phyloP scores from a whole-genome alignment of 2,888 invertebrate species.

The Clostera curtula region DNA sequence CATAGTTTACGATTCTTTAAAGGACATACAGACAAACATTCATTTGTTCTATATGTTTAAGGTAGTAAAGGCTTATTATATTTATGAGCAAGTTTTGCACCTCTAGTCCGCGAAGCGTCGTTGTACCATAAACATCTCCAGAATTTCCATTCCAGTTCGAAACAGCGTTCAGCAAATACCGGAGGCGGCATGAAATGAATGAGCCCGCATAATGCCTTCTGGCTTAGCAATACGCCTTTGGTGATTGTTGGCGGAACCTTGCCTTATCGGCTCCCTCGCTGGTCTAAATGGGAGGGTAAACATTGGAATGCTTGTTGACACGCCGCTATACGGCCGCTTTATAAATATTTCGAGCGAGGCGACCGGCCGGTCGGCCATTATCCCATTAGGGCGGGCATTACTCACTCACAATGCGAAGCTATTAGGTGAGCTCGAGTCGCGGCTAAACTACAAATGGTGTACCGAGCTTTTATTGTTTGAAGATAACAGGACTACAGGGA shows the following conservation, averaged over 20 bases:
- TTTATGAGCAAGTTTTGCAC: no score
- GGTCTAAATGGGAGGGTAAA: conserved; percentile 60
- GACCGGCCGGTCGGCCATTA: conserved; percentile 51
- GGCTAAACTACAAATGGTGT: conserved; percentile 14
- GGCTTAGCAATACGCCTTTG: conserved; percentile 12
- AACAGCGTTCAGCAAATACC: not conserved
- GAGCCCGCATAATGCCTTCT: conserved; percentile 6
- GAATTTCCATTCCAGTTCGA: no score
- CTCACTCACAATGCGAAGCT: conserved; percentile 61
- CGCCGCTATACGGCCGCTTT: conserved; percentile 58
- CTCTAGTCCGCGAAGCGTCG: no score
- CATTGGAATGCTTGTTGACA: conserved; percentile 58
- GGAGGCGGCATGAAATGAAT: conserved; percentile 7
- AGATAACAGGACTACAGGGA: conserved; percentile 12
- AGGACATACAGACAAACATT: no score
- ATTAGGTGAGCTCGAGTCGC: conserved; percentile 39
- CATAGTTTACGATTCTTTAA: no score
- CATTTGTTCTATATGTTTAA: no score
- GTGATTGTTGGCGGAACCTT: conserved; percentile 20
- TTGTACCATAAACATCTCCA: no score
- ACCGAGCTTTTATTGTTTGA: no score
- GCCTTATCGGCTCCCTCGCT: conserved; percentile 45
- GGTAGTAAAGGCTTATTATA: no score
- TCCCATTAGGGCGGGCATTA: conserved; percentile 67
- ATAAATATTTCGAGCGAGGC: conserved; percentile 63